A percentile compares a stretch with the other conserved stretches of the same genome.
phyloP scores from a whole-genome alignment of 2,797 vertebrate genomes.

The Mus spretus region DNA sequence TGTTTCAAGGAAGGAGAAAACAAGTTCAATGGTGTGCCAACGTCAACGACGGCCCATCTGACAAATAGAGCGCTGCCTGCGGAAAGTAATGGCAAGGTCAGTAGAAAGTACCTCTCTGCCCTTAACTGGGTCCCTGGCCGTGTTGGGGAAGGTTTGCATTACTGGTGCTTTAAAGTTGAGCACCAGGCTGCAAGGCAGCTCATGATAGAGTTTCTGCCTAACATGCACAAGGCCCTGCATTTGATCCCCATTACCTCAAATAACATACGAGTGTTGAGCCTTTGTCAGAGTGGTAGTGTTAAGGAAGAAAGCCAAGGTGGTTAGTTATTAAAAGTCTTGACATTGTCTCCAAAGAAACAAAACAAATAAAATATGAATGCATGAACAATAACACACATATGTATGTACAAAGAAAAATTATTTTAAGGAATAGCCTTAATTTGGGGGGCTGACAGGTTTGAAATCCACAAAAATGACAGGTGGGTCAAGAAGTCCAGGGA shows the following conservation, averaged over 20 bases:
- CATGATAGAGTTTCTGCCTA: background rate
- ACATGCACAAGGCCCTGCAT: background rate
- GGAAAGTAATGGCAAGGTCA: conserved; percentile 36
- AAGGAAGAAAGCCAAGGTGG: background rate
- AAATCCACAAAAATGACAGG: background rate
- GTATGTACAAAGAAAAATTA: background rate
- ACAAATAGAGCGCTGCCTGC: background rate
- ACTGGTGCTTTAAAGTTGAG: background rate
- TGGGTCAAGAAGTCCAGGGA: background rate
- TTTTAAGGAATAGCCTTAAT: conserved; percentile 38
- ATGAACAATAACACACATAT: background rate
- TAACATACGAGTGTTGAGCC: background rate
- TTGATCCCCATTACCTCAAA: background rate
- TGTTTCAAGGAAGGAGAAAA: conserved; percentile 8
- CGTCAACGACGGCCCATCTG: background rate
- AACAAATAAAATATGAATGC: background rate
- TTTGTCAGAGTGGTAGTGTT: conserved; percentile 36
- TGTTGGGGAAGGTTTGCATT: background rate
- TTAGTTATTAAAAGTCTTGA: background rate
- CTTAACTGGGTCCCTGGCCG: background rate
- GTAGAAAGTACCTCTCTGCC: background rate
- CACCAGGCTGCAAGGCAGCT: background rate
- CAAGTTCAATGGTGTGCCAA: background rate
- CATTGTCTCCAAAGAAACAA: conserved; percentile 31
- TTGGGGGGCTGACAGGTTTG: background rate